These are phyloP conservation scores for Sula dactylatra DNA, from an alignment of 2,113 vertebrate species.

Conservation along the genomic window DNA sequence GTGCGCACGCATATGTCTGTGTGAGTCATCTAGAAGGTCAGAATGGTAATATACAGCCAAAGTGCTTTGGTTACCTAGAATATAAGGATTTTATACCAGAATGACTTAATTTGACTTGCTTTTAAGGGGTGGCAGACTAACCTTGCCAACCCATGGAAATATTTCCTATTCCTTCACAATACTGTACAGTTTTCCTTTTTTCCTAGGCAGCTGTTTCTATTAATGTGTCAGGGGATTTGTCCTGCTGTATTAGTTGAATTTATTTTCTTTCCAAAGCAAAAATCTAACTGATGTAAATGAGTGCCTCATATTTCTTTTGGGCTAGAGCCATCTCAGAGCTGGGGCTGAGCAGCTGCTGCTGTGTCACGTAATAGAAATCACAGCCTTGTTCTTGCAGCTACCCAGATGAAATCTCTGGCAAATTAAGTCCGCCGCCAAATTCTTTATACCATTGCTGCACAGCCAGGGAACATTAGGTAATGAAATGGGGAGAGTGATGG, in stretches of 20 bases:
- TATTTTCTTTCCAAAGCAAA: conserved; percentile 10
- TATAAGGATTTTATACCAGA: background rate
- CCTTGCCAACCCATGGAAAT: background rate
- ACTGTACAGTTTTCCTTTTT: background rate
- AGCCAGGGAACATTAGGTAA: background rate
- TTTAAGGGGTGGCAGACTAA: background rate
- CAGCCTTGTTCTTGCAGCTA: background rate
- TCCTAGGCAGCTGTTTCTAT: background rate
- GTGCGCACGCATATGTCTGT: fast-evolving
- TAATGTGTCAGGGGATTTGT: background rate
- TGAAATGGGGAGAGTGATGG: background rate
- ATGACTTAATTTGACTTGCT: background rate
- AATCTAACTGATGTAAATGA: background rate
- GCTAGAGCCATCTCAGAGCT: background rate
- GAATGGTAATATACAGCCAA: background rate
- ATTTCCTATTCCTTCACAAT: background rate
- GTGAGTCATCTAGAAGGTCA: background rate
- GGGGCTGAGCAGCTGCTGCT: conserved; percentile 23
- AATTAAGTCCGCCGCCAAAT: conserved; percentile 1
- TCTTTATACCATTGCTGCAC: background rate
- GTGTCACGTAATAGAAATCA: background rate
- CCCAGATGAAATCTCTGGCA: background rate
- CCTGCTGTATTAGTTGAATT: background rate
- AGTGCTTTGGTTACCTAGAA: background rate
- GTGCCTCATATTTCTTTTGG: background rate